Conservation (phyloP, 2,113 vertebrate genomes). For the Psilopsiagon aurifrons region DNA sequence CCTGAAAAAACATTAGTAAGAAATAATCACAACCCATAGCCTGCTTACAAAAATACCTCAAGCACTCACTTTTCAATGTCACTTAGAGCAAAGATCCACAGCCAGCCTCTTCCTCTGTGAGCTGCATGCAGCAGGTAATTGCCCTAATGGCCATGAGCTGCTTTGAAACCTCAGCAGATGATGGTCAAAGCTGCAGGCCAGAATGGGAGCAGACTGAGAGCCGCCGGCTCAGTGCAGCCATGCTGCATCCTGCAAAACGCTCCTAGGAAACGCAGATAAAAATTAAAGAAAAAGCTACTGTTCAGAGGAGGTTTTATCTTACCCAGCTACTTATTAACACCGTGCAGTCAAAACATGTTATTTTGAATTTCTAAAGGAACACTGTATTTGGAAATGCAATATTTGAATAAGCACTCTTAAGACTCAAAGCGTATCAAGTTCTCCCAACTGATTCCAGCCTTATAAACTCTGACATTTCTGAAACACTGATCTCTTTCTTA, state of each 20-base stretch:
- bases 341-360: background rate
- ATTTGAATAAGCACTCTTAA: background rate
- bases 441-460: background rate
- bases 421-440: background rate
- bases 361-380: background rate
- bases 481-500: background rate
- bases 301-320: background rate
- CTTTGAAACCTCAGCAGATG: background rate
- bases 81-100: background rate
- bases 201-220: background rate
- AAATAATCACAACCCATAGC: background rate
- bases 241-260: background rate
- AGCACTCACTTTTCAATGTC: background rate
- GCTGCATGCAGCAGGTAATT: background rate
- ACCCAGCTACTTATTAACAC: background rate
- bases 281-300: conserved; percentile 1
- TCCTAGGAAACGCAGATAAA: background rate
- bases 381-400: background rate
- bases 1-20: background rate
- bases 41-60: background rate
- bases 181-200: background rate
- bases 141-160: background rate
- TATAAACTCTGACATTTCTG: background rate
- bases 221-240: background rate
- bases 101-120: background rate